These are phyloP conservation scores for Cochlearius cochlearius DNA, from an alignment of 2,113 vertebrate species.

Conservation along the genomic window DNA sequence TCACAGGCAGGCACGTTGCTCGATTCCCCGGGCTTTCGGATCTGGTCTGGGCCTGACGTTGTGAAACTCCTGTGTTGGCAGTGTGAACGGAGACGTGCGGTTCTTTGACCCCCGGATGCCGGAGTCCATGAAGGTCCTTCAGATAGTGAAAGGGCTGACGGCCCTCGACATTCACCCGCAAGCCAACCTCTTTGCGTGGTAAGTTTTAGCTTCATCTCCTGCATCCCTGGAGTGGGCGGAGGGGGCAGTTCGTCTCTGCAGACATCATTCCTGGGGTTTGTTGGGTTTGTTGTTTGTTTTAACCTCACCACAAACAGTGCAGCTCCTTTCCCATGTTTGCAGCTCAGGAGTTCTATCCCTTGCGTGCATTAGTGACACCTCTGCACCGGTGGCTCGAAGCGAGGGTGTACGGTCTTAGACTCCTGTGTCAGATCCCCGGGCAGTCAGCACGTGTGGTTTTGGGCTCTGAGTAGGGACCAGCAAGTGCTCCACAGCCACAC, in stretches of 20 bases:
- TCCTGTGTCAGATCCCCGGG: background rate
- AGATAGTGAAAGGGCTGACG: constrained; percentile 94
- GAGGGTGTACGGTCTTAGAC: accelerated
- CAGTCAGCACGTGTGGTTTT: background rate
- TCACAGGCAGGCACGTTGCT: accelerated
- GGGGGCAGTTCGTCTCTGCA: background rate
- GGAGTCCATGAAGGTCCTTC: constrained; percentile 89
- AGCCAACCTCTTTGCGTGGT: constrained; percentile 96
- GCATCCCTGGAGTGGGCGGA: background rate
- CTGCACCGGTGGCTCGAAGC: too few species aligned
- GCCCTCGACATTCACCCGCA: constrained; percentile 96
- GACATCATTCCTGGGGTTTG: accelerated
- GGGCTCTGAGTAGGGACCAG: background rate
- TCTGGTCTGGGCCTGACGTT: background rate
- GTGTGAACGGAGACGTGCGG: constrained; percentile 93
- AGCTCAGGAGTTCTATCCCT: background rate
- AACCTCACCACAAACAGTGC: background rate
- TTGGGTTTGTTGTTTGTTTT: background rate
- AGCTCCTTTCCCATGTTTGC: background rate
- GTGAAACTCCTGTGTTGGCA: constrained; percentile 31
- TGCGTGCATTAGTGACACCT: background rate
- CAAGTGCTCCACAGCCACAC: background rate
- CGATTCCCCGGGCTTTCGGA: accelerated
- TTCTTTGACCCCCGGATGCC: constrained; percentile 91
- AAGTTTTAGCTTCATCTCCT: constrained; percentile 18